These are phyloP conservation scores for Daphoenositta chrysoptera DNA, from an alignment of 2,113 vertebrate genomes.

Conservation along the genomic window DNA sequence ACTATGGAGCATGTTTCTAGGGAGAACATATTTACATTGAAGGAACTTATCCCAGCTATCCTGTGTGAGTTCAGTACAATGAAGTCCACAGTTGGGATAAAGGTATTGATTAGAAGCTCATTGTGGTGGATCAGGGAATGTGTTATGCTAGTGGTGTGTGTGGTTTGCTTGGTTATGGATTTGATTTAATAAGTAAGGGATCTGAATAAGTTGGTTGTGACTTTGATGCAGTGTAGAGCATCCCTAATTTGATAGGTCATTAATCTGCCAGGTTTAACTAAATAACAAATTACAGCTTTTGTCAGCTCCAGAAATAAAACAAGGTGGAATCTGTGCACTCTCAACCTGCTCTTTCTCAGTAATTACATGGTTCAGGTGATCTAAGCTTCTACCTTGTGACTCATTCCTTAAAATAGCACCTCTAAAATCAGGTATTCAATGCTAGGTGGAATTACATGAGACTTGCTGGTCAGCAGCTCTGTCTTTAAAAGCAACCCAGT, in stretches of 20 bases:
- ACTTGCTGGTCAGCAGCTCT: neutral
- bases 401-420: neutral
- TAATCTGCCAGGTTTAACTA: constrained; percentile 27
- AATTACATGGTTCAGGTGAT: neutral
- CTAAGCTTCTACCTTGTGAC: neutral
- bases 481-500: neutral
- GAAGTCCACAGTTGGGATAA: neutral
- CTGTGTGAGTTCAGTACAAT: neutral
- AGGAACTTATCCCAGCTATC: neutral
- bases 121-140: neutral
- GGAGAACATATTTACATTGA: neutral
- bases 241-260: constrained; percentile 15
- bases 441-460: neutral
- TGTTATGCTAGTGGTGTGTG: neutral
- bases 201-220: constrained; percentile 18
- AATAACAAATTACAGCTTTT: neutral
- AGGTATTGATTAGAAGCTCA: neutral
- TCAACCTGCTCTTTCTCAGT: neutral
- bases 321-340: fast-evolving
- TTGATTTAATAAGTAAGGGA: neutral
- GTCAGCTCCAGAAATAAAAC: neutral
- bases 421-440: no score
- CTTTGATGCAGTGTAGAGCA: constrained; percentile 28
- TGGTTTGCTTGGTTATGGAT: neutral
- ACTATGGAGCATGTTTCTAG: neutral